Evolutionary conservation across 2,888 invertebrate genomes (phyloP), one percentile per base, ranked within the genome.

Genomic region (Agrochola macilenta): DNA sequence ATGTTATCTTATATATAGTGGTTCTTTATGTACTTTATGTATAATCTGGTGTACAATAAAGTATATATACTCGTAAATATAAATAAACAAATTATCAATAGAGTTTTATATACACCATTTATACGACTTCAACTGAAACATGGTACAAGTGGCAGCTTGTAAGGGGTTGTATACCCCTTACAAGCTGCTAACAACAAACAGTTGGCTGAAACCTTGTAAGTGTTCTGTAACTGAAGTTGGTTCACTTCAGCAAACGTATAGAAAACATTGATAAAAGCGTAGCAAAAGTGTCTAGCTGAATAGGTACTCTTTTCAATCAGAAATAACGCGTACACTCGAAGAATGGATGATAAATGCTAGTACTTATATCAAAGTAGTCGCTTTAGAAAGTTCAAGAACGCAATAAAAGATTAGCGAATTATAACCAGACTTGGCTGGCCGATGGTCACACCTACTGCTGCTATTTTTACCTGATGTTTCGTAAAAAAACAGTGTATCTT

Each of bases 211-310:
- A 49, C 63, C 73, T 46, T 74, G 39, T 54, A 77, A 85, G 35
- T 46, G 43, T 65, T 43, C 30, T 74, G 30, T 73, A 49, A 76
- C 70, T 69, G 20, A 72, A 73, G 78, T 84, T 71, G 72, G 61
- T 61, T 81, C 64, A 77, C 74, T 60, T 69, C 17, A 68, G 58
- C 23, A 43, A 54, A 69, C 49, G 49, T 39, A 30, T 52, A 39
- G 26, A 58, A 58, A 46, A 26, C 26, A 78, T 78, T 65, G 17
- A 58, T 39, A 14, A 35, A 66, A 39, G 57, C 57, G 30, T n/a
- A 69, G 46, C 63, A 73, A 74, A 73, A 71, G 23, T 57, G 52
- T 72, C 43, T 69, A 69, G 63, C 39, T 66, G 17, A 54, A 52
- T 54, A 65, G 14, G 30, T 68, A 35, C 26, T 57, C 69, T 69